phyloP scores from a whole-genome alignment of 2,888 invertebrate genomes.

The Thecocarcelia acutangulata region DNA sequence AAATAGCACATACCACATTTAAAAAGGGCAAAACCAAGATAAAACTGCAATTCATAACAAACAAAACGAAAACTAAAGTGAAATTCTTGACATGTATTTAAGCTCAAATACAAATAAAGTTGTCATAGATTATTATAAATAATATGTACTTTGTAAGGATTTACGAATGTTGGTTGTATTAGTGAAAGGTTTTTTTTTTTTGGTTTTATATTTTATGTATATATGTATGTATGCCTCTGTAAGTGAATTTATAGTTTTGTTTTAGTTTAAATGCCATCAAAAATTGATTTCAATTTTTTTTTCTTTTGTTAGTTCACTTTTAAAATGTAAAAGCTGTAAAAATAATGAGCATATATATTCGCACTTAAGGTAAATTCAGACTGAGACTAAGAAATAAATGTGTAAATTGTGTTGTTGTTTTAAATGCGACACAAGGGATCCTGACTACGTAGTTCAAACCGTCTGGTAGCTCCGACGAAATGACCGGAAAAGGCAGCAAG shows the following conservation, averaged over 20 bases:
- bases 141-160: neutral
- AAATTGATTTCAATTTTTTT: constrained; percentile 24
- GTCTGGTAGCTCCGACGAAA: constrained; percentile 96
- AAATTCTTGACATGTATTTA: constrained; percentile 25
- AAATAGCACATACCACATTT: constrained; percentile 4
- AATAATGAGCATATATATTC: constrained; percentile 24
- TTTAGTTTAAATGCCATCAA: constrained; percentile 50
- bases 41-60: constrained; percentile 2
- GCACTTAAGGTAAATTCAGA: constrained; percentile 9
- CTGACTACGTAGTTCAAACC: constrained; percentile 83
- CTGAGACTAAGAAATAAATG: constrained; percentile 46
- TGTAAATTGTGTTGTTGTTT: constrained; percentile 32
- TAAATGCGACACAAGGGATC: constrained; percentile 76
- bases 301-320: constrained; percentile 24
- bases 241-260: constrained; percentile 44
- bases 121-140: constrained; percentile 9
- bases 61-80: constrained; percentile 11
- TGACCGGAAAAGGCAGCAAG: constrained; percentile 95
- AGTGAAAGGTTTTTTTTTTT: constrained; percentile 16
- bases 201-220: constrained; percentile 17
- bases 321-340: constrained; percentile 37
- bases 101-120: constrained; percentile 1
- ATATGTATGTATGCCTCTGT: constrained; percentile 30
- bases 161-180: constrained; percentile 25
- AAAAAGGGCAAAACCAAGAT: neutral